Percentiles rank a stretch among this genome's conserved stretches.
Evolutionary conservation across 2,888 invertebrate genomes (phyloP).

Genomic region (Trissolcus japonicus): DNA sequence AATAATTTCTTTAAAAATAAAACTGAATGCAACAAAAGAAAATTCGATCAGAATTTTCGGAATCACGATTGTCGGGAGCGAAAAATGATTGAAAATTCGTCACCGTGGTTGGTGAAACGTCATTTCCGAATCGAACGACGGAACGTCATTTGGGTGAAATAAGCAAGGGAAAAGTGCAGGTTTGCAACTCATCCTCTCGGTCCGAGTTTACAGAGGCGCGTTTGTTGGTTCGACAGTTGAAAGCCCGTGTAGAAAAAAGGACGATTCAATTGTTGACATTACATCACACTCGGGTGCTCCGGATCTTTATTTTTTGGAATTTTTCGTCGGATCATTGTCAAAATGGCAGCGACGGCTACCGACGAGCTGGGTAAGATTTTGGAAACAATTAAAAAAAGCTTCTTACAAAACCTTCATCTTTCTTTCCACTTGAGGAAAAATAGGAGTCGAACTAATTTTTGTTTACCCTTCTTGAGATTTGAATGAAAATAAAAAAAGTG

Average conservation of each 20-base stretch:
- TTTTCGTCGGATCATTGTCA: slow-evolving; percentile 4
- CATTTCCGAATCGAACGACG: background rate
- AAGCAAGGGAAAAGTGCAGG: background rate
- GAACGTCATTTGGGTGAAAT: background rate
- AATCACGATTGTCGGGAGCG: too few species aligned
- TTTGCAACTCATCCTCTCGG: slow-evolving; percentile 2
- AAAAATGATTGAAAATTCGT: too few species aligned
- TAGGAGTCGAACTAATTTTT: background rate
- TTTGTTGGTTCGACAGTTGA: background rate
- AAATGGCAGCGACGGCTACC: slow-evolving; percentile 42
- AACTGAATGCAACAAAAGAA: too few species aligned
- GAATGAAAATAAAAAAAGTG: background rate
- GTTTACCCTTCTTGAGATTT: too few species aligned
- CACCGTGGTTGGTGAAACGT: background rate
- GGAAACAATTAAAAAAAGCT: background rate
- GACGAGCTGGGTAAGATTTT: slow-evolving; percentile 34
- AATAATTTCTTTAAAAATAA: too few species aligned
- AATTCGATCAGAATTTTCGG: too few species aligned
- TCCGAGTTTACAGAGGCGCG: background rate
- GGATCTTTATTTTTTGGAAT: background rate
- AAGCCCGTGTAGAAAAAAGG: background rate
- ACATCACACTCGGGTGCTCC: background rate
- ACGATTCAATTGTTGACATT: background rate
- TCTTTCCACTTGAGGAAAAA: background rate
- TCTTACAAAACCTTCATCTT: background rate